Percentiles rank a stretch among this genome's conserved stretches.
phyloP scores from a whole-genome alignment of 2,113 vertebrate genomes.

The Xiphophorus hellerii region DNA sequence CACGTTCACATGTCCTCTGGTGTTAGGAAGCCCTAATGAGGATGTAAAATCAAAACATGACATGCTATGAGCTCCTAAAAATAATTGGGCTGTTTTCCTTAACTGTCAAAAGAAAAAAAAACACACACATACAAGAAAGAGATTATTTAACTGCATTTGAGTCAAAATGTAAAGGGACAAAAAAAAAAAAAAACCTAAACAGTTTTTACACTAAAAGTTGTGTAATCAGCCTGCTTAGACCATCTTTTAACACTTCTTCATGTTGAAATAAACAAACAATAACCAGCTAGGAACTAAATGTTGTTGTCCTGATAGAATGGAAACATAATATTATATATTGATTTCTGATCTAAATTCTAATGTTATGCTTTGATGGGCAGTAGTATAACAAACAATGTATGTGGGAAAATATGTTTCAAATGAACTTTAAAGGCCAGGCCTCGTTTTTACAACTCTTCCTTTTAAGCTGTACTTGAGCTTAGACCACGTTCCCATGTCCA shows the following conservation, averaged over 20 bases:
- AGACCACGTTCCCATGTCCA: not conserved
- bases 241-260: not conserved
- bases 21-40: constrained; percentile 76
- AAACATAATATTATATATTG: not conserved
- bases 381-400: not conserved
- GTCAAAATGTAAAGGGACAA: constrained; percentile 5
- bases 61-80: constrained; percentile 62
- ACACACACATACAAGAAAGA: constrained; percentile 34
- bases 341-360: not conserved
- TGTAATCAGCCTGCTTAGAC: not conserved
- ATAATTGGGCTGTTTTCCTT: constrained; percentile 71
- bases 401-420: not conserved
- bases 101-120: constrained; percentile 27
- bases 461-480: not conserved
- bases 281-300: not conserved
- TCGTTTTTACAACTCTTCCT: not conserved
- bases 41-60: constrained; percentile 75
- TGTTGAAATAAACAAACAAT: not conserved
- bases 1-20: constrained; percentile 72
- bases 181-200: not conserved
- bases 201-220: constrained; percentile 17
- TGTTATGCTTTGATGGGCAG: not conserved
- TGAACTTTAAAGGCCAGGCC: not conserved
- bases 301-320: not conserved
- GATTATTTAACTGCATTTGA: constrained; percentile 41